Base-by-base conservation (phyloP, 1,140 invertebrate species). In the Saccostrea cuccullata region DNA sequence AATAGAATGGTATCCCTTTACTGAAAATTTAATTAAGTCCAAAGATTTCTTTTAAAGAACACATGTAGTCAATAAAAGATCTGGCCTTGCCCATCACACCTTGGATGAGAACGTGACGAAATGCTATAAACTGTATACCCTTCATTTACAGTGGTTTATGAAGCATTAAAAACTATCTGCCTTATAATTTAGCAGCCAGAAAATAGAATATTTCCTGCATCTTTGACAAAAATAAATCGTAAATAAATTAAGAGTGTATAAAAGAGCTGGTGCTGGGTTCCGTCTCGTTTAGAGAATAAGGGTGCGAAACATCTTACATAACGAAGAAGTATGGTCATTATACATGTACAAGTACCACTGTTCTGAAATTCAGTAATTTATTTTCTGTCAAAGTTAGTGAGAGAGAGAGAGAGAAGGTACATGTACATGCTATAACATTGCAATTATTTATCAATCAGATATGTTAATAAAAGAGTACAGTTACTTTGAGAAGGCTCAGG, bases 111-210 rank as follows among this genome's bases (percentile, higher is more conserved):
- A 26, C 70, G 70, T 73, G 70, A 15, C 26, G 70, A 73, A 73
- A 73, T 15, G 4, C 13, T 73, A 64, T 73, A 36, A 73, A 73
- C 70, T 73, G 26, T 73, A 73, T 73, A 73, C 70, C 70, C 70
- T 13, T 26, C 26, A 73, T 73, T 73, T 73, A 73, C 15, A 11
- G 26, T 36, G 30, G 70, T 73, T 73, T 73, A 73, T 73, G 70
- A 73, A 73, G 70, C 70, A 73, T 23, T 13, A 73, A 73, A 26
- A 36, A 30, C 30, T 36, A 30, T 73, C 70, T 73, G 70, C 70
- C 70, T 73, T 73, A 73, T 73, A 73, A 73, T 73, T 73, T 73
- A 73, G 30, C 70, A 73, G 23, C 30, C 23, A 26, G 11, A 73
- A 73, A 73, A 73, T 73, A 26, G 70, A 73, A 73, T 17, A 40